Evolutionary conservation across 2,797 vertebrate species (phyloP).

Genomic region (Sebastes trivittatus): DNA sequence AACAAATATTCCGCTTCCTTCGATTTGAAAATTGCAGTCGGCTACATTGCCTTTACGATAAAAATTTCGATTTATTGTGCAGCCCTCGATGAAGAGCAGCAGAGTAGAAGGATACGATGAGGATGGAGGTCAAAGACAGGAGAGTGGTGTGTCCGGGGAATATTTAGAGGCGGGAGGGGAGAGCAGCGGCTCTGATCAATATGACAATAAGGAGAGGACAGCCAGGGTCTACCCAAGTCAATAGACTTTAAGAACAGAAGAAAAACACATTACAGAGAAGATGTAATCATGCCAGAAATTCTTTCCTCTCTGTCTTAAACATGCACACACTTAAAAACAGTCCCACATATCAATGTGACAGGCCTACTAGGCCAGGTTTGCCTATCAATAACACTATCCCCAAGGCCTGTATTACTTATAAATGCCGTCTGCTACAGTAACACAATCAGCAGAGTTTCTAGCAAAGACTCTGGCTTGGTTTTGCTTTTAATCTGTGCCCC

Average conservation of each 20-base stretch:
- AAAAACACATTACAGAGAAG: constrained; percentile 28
- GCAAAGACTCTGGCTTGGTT: constrained; percentile 29
- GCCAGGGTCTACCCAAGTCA: constrained; percentile 23
- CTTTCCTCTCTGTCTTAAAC: constrained; percentile 15
- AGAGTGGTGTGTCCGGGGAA: constrained; percentile 39
- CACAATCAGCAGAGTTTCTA: constrained; percentile 43
- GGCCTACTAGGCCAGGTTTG: constrained; percentile 26
- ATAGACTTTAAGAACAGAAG: constrained; percentile 31
- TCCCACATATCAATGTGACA: constrained; percentile 8
- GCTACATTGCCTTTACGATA: too few species aligned
- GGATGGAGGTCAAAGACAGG: constrained; percentile 54
- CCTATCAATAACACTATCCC: constrained; percentile 9
- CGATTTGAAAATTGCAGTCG: too few species aligned
- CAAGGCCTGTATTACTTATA: constrained; percentile 51
- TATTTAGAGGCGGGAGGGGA: constrained; percentile 28
- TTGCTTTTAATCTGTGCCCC: constrained; percentile 45
- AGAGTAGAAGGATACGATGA: constrained; percentile 9
- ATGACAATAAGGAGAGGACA: constrained; percentile 50
- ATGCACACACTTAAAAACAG: constrained; percentile 1
- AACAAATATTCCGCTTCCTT: too few species aligned
- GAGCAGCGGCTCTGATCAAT: constrained; percentile 48
- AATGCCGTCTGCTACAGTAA: constrained; percentile 43
- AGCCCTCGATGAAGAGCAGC: constrained; percentile 14
- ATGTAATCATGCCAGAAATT: constrained; percentile 4
- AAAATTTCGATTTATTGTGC: too few species aligned